Evolutionary conservation across 2,888 invertebrate species (phyloP), one percentile per base, ranked within the genome.

Genomic region (Drosophila diplacantha): DNA sequence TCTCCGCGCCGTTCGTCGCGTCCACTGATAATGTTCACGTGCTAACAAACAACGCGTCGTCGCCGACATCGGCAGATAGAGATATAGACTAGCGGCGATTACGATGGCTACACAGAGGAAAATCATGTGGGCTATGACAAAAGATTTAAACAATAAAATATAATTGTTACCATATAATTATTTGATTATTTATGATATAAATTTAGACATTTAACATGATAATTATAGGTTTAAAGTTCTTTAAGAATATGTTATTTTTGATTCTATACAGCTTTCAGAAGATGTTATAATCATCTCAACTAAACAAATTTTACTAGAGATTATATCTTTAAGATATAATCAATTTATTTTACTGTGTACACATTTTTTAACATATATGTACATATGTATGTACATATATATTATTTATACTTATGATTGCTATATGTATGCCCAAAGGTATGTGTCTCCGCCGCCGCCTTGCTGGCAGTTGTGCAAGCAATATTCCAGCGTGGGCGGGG

Each of bases 11-110:
- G 26, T 14, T 16, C 34, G 35, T 5, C 58, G 58, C 52, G 59
- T 51, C 53, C 47, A 46, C 47, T 78, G 75, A 75, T 73, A 65
- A 55, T 44, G 66, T 75, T 75, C 79, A 81, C 76, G 76, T 76
- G 80, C 64, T 38, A 46, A 41, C 56, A 32, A 47, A 46, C 24
- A 62, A 22, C 43, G 52, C 63, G 61, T 63, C 43, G 56, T 39
- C 26, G 31, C 20, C 32, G 37, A 37, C 53, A 60, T 68, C 67
- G 52, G 61, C 69, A 46, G 60, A 67, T 56, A 43, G 41, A 64
- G 57, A 64, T 64, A 51, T 46, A 24, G 24, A 46, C 26, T 24
- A 5, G 35, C 37, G 31, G 3, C 44, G 47, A 43, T 43, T 16
- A 37, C 14, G 20, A 20, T 39, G 16, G 12, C 8, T 46, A 31